Percentiles rank a stretch among this genome's conserved stretches.
phyloP scores from a whole-genome alignment of 2,888 invertebrate species.

The Chymomyza fuscimana region DNA sequence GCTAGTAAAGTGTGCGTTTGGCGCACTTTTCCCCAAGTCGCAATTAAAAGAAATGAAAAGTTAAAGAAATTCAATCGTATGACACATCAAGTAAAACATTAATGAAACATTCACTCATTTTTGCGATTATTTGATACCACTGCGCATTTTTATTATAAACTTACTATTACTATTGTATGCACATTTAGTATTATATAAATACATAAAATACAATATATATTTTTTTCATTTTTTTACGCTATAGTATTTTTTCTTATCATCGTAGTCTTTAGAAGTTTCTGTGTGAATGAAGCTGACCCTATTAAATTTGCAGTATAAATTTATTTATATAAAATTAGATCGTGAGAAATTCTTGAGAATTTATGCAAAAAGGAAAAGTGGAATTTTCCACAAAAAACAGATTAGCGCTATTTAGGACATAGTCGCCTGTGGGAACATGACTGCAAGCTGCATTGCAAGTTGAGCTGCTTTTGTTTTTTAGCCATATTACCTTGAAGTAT shows the following conservation, averaged over 20 bases:
- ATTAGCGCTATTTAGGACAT: background rate
- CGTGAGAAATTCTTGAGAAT: constrained; percentile 48
- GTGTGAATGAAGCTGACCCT: constrained; percentile 1
- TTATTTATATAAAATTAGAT: constrained; percentile 42
- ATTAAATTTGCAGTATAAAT: background rate
- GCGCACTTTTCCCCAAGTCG: constrained; percentile 34
- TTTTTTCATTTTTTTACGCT: background rate
- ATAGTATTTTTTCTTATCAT: background rate
- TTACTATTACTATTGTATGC: constrained; percentile 12
- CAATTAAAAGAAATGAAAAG: constrained; percentile 65
- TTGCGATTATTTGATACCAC: constrained; percentile 36
- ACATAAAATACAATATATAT: background rate
- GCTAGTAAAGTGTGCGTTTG: constrained; percentile 2
- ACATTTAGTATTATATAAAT: background rate
- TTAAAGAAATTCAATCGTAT: constrained; percentile 64
- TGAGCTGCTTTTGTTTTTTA: background rate
- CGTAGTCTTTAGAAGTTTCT: background rate
- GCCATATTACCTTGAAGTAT: too few relatives aligned
- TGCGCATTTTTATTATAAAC: constrained; percentile 29
- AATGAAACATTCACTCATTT: constrained; percentile 26
- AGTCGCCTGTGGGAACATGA: background rate
- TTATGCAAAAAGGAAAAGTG: background rate
- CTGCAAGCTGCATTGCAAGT: background rate
- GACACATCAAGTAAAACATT: constrained; percentile 39
- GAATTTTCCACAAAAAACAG: background rate